A percentile compares a stretch with the other conserved stretches of the same genome.
Conservation (phyloP, 1,140 invertebrate species). For the Cyphomyrmex costatus region DNA sequence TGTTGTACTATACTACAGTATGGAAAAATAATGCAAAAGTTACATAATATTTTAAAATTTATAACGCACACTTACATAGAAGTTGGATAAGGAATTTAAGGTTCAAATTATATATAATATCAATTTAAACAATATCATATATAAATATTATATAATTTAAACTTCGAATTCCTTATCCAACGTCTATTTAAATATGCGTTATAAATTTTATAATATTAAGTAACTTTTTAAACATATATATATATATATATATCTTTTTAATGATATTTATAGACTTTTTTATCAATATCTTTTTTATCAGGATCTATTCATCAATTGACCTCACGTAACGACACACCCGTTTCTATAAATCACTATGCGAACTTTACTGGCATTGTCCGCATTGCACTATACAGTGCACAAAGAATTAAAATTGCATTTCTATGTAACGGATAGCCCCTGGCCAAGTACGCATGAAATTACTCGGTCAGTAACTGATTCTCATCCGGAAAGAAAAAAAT, state of each 20-base stretch:
- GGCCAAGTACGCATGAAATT: slow-evolving; percentile 75
- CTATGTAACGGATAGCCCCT: slow-evolving; percentile 66
- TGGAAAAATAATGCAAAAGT: background rate
- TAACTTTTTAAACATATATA: too few relatives aligned
- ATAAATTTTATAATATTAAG: background rate
- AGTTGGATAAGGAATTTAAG: background rate
- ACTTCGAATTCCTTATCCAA: background rate
- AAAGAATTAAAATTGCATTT: slow-evolving; percentile 72
- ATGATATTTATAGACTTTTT: background rate
- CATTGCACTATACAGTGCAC: slow-evolving; percentile 30
- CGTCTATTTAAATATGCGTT: background rate
- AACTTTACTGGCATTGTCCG: slow-evolving; percentile 22
- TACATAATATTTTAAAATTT: background rate
- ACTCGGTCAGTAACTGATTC: slow-evolving; percentile 69
- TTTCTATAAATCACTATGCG: slow-evolving; percentile 41
- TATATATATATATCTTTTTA: slow-evolving; percentile 29
- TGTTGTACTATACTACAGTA: background rate
- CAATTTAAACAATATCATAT: too few relatives aligned
- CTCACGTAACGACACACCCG: slow-evolving; percentile 61
- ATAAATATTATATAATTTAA: background rate
- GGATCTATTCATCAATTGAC: slow-evolving; percentile 57
- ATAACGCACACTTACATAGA: background rate
- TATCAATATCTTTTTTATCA: background rate
- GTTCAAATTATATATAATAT: background rate
- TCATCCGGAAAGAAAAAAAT: slow-evolving; percentile 56